These are phyloP conservation scores for Cheirogaleus major DNA, from an alignment of 2,797 vertebrate genomes.

Conservation along the genomic window DNA sequence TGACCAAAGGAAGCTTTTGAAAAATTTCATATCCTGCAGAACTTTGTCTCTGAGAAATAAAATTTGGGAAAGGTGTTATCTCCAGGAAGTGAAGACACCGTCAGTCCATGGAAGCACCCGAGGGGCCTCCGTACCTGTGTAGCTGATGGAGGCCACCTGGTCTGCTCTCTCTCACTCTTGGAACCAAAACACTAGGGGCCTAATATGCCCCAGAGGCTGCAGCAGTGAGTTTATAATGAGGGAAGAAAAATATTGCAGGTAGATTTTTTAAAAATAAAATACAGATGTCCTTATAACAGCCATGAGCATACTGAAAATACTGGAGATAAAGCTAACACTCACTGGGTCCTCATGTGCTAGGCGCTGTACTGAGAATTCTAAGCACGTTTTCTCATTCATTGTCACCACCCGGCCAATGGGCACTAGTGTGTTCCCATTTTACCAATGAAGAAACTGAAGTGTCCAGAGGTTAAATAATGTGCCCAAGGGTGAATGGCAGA, in stretches of 20 bases:
- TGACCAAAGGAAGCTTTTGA: not conserved
- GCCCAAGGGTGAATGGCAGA: not conserved
- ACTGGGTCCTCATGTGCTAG: not conserved
- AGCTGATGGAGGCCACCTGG: rapidly evolving
- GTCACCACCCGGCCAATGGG: not conserved
- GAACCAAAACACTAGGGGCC: not conserved
- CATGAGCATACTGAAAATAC: not conserved
- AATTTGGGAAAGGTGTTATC: not conserved
- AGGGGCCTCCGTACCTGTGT: not conserved
- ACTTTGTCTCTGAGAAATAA: not conserved
- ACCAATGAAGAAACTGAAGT: not conserved
- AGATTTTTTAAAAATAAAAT: not conserved
- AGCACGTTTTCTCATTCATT: not conserved
- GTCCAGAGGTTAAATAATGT: not conserved
- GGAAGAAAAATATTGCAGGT: not conserved
- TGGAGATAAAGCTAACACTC: not conserved
- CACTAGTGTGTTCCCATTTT: not conserved
- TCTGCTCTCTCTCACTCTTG: not conserved
- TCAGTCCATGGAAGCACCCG: rapidly evolving
- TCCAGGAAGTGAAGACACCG: not conserved
- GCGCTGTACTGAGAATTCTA: not conserved
- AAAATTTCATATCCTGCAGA: not conserved
- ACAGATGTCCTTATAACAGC: not conserved
- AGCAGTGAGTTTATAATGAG: not conserved
- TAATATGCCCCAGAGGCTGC: not conserved